Percentiles rank a stretch among this genome's conserved stretches.
Evolutionary conservation across 2,113 vertebrate species (phyloP).

Genomic region (Illadopsis cleaveri): DNA sequence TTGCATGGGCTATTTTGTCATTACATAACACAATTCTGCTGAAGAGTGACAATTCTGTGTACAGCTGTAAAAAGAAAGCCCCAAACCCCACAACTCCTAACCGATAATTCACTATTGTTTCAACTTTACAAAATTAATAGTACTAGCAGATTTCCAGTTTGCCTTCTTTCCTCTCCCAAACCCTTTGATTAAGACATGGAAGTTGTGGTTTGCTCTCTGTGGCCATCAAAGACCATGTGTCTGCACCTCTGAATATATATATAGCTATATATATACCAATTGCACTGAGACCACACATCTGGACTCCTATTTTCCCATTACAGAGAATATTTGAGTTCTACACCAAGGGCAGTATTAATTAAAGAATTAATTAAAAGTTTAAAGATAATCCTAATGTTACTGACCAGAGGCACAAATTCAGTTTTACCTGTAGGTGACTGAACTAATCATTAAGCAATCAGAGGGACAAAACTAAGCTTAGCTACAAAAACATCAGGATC

Average conservation of each 20-base stretch:
- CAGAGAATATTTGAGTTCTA: neutral
- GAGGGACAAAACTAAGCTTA: neutral
- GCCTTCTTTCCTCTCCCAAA: neutral
- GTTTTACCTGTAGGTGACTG: rapidly evolving
- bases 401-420: neutral
- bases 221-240: neutral
- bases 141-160: neutral
- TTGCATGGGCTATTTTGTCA: neutral
- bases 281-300: neutral
- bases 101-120: neutral
- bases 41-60: neutral
- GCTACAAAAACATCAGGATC: neutral
- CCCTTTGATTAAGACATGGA: neutral
- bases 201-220: neutral
- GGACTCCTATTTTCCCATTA: neutral
- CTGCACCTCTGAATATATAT: neutral
- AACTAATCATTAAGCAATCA: neutral
- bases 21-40: neutral
- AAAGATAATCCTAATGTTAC: neutral
- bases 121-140: neutral
- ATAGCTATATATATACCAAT: neutral
- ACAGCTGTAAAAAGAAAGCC: neutral
- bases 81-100: neutral
- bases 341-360: neutral
- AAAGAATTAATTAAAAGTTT: neutral